Evolutionary conservation across 2,113 vertebrate genomes (phyloP), one percentile per base, ranked within the genome.

Genomic region (Clarias gariepinus): DNA sequence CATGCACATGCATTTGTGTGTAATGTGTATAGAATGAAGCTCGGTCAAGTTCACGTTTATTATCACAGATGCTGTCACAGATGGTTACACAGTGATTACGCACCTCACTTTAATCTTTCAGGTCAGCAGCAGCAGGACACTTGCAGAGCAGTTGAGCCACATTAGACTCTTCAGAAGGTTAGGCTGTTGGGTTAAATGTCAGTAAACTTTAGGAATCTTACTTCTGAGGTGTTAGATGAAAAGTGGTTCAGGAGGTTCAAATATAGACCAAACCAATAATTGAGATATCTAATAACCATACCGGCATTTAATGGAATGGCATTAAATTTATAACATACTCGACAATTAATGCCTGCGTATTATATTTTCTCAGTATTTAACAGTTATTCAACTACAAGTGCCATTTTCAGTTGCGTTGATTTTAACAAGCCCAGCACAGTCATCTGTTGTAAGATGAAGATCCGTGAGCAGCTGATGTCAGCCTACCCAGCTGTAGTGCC

Each of bases 11-110:
- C 36, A 85, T 87, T 68, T 82, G 74, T 55, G 33, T 57, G 66
- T 73, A 25, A 55, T 85, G 60, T 81, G 30, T 61, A n/a, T 61
- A 61, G 47, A 25, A 69, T 87, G 53, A 79, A 60, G 52, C 64
- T 82, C 64, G 87, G 87, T 87, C 69, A 90, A 85, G 85, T 86
- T 82, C 85, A 84, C 87, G 89, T 90, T 90, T 88, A 84, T 84
- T 57, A 73, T 90, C 87, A 58, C 88, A 84, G 60, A 87, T 82
- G 69, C 82, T 63, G 82, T 81, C 78, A 61, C 78, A 80, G 77
- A 60, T 60, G 77, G 77, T 80, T 80, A 80, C 68, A 85, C 52
- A 77, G 60, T 23, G 47, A 77, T 87, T 85, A 68, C 78, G 87
- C 88, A 81, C 33, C 78, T 84, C 82, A 61, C 77, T 87, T 82